Evolutionary conservation across 2,113 vertebrate species (phyloP).

Genomic region (Cranoglanis bouderius): DNA sequence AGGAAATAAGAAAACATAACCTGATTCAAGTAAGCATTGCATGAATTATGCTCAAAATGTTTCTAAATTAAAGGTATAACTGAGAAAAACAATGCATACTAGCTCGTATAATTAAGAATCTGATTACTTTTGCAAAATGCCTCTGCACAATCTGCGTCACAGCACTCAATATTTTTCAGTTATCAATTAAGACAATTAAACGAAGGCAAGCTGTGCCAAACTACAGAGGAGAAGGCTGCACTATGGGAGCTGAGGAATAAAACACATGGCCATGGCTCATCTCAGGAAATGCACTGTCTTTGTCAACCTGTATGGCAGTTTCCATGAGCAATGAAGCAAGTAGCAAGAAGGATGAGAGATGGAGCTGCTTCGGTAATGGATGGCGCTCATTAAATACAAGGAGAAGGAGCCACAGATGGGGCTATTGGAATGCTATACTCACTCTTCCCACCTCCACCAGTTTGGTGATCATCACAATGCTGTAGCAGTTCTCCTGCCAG

Average conservation of each 20-base stretch:
- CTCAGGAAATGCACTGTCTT: constrained; percentile 7
- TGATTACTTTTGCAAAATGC: constrained; percentile 18
- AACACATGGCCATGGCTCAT: not conserved
- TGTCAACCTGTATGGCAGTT: constrained; percentile 33
- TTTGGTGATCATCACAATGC: constrained; percentile 96
- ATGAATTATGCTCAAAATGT: not conserved
- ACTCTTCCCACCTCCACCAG: constrained; percentile 95
- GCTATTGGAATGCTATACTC: constrained; percentile 61
- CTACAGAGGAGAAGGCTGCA: not conserved
- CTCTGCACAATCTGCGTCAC: not conserved
- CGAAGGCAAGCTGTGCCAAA: constrained; percentile 16
- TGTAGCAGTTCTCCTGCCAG: constrained; percentile 96
- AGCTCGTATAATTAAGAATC: constrained; percentile 12
- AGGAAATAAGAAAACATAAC: not conserved
- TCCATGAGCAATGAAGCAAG: constrained; percentile 22
- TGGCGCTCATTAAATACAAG: constrained; percentile 25
- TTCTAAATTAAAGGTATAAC: constrained; percentile 27
- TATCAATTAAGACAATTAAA: constrained; percentile 29
- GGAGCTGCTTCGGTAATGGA: constrained; percentile 22
- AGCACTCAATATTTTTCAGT: not conserved
- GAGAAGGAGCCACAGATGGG: constrained; percentile 7
- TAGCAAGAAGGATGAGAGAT: constrained; percentile 1
- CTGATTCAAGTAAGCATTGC: not conserved
- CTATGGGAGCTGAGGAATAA: not conserved
- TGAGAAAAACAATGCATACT: not conserved